Evolutionary conservation across 2,888 invertebrate genomes (phyloP), one percentile per base, ranked within the genome.

Genomic region (Lasioglossum calceatum): DNA sequence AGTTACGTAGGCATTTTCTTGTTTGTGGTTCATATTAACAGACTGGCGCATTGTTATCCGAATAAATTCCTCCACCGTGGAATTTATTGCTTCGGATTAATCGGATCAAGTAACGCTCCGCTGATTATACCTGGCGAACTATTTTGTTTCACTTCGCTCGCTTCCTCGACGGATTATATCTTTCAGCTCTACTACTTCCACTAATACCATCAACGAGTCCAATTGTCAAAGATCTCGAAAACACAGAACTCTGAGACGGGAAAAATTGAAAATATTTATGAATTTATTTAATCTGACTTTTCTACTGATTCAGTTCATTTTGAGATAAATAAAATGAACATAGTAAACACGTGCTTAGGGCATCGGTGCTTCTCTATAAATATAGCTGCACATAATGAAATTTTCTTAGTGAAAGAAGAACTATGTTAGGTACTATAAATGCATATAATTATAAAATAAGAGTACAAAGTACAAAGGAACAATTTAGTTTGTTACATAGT

Each of bases 1-100:
- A 47, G 54, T 80, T 79, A 73, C 79, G 72, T 77, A 77, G 77
- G 73, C 84, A 84, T 85, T 78, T 85, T 85, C 75, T 85, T 85
- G 75, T 85, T 85, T 78, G 74, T 32, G 32, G 70, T 77, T 72
- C 76, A 54, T 78, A 78, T 78, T 75, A 78, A 73, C 74, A 23
- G 73, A 70, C 77, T n/a, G 70, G 42, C 39, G 42, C n/a, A 71
- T 71, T 74, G 80, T 54, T 64, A 14, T 42, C 32, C 27, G 12
- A 47, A 72, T 72, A 44, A 39, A 44, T 44, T 72, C 27, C 72
- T 44, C 47, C n/a, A n/a, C 3, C n/a, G 23, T 71, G 70, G 12
- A 42, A n/a, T 71, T 71, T 42, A 71, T 71, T 71, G 70, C 23
- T 71, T 39, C 70, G 70, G 36, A 42, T 71, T 39, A 39, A 39